phyloP scores from a whole-genome alignment of 2,888 invertebrate genomes.

The Aphrophora alni region DNA sequence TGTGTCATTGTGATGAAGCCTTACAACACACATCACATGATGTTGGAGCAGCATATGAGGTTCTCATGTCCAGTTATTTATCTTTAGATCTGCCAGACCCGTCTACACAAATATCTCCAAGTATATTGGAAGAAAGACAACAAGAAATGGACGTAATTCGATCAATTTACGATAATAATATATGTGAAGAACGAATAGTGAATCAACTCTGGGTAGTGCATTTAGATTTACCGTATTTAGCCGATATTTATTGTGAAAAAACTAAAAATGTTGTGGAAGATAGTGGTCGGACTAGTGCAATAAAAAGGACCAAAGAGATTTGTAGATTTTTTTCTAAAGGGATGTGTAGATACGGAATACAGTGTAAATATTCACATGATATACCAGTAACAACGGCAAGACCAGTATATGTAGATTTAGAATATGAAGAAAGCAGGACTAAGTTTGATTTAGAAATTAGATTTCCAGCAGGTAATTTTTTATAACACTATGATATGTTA shows the following conservation, averaged over 20 bases:
- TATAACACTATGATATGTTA: conserved; percentile 3
- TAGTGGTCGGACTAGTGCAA: conserved; percentile 54
- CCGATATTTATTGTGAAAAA: conserved; percentile 41
- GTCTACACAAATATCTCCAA: conserved; percentile 55
- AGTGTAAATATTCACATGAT: conserved; percentile 77
- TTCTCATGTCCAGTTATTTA: conserved; percentile 76
- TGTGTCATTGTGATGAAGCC: conserved; percentile 76
- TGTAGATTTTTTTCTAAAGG: conserved; percentile 68
- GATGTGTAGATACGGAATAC: conserved; percentile 72
- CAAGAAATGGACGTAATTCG: conserved; percentile 78
- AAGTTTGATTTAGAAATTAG: conserved; percentile 74
- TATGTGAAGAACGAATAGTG: conserved; percentile 71
- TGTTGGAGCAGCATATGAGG: conserved; percentile 73
- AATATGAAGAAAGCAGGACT: conserved; percentile 55
- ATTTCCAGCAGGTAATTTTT: conserved; percentile 65
- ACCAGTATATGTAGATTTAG: conserved; percentile 46
- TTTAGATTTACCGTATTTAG: conserved; percentile 60
- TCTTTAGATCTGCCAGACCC: conserved; percentile 55
- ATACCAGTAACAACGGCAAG: conserved; percentile 17
- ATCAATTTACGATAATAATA: conserved; percentile 73
- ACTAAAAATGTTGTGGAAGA: conserved; percentile 25
- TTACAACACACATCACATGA: conserved; percentile 70
- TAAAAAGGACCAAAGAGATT: conserved; percentile 64
- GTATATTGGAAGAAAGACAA: conserved; percentile 66
- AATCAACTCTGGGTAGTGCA: conserved; percentile 74